Evolutionary conservation across 2,113 vertebrate genomes (phyloP).

Genomic region (Epinephelus cyanopodus): DNA sequence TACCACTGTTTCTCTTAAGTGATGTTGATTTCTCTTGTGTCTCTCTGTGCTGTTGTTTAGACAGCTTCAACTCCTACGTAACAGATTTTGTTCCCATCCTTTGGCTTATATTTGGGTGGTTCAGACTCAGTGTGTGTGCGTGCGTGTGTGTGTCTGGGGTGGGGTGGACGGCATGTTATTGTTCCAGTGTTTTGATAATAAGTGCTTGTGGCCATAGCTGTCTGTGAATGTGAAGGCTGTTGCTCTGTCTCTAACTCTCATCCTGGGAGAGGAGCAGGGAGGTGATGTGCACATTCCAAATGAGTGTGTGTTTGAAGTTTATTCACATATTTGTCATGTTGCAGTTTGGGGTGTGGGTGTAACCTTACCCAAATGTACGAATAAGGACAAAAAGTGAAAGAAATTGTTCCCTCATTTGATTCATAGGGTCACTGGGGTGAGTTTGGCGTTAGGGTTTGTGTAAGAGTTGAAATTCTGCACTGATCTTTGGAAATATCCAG

Average conservation of each 20-base stretch:
- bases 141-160: too few relatives aligned
- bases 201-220: conserved; percentile 56
- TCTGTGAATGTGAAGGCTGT: conserved; percentile 61
- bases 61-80: conserved; percentile 21
- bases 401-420: neutral
- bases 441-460: neutral
- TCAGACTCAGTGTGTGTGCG: too few relatives aligned
- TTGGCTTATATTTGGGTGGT: too few relatives aligned
- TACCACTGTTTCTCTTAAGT: neutral
- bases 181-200: conserved; percentile 60
- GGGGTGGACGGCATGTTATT: conserved; percentile 34
- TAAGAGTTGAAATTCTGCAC: neutral
- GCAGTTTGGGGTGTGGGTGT: neutral
- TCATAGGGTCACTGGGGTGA: too few relatives aligned
- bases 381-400: neutral
- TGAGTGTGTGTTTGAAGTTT: conserved; percentile 1
- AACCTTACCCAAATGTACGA: neutral
- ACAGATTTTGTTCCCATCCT: too few relatives aligned
- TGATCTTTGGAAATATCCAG: neutral
- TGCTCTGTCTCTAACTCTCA: conserved; percentile 10
- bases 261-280: neutral
- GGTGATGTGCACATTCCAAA: neutral
- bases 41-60: conserved; percentile 15
- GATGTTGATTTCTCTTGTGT: neutral
- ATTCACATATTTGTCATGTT: neutral